Conservation (phyloP, 2,888 invertebrate genomes). For the Drosophila villosipedis region DNA sequence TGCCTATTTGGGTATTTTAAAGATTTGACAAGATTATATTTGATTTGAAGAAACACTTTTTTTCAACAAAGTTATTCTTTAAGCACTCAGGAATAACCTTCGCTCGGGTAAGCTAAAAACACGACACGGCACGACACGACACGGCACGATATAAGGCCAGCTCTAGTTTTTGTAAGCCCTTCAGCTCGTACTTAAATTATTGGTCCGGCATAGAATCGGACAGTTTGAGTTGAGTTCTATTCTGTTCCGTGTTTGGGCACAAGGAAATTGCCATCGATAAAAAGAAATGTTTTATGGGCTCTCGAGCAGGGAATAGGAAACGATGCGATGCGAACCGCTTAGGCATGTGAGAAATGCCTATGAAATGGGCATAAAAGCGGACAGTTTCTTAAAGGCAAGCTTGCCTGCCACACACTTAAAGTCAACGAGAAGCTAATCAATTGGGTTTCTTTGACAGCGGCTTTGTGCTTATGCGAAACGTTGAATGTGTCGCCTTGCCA, state of each 20-base stretch:
- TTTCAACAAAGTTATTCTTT: background rate
- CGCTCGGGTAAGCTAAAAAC: no score
- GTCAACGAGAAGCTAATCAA: slow-evolving; percentile 33
- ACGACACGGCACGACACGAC: background rate
- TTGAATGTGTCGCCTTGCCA: background rate
- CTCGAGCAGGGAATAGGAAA: slow-evolving; percentile 16
- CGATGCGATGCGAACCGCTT: slow-evolving; percentile 26
- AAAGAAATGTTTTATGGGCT: slow-evolving; percentile 51
- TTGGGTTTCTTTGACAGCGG: slow-evolving; percentile 14
- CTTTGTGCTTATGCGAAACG: background rate
- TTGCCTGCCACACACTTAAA: slow-evolving; percentile 32
- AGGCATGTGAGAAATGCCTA: slow-evolving; percentile 51
- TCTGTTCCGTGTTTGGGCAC: slow-evolving; percentile 31
- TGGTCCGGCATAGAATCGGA: slow-evolving; percentile 27
- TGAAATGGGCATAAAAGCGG: slow-evolving; percentile 47
- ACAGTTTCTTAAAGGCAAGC: slow-evolving; percentile 23
- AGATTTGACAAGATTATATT: background rate
- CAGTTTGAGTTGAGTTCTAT: slow-evolving; percentile 20
- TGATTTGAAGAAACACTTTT: background rate
- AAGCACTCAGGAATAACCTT: no score
- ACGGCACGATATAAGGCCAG: background rate
- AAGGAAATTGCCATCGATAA: slow-evolving; percentile 70
- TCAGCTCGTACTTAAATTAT: slow-evolving; percentile 45
- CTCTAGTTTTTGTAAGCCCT: background rate
- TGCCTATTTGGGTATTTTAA: no score